Conservation (phyloP, 2,113 vertebrate species). For the Marmota flaviventris region DNA sequence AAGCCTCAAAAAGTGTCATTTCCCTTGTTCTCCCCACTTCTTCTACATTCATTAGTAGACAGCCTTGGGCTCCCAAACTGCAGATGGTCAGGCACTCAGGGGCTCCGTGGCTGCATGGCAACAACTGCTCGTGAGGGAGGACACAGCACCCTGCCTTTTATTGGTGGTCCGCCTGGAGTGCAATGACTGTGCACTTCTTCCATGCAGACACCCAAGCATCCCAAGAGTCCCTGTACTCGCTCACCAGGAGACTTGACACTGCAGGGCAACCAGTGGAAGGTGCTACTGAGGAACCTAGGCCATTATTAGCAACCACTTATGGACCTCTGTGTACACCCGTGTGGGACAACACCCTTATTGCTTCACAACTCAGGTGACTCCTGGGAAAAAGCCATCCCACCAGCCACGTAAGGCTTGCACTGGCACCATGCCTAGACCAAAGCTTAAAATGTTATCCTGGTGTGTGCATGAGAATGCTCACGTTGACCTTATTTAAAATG, state of each 20-base stretch:
- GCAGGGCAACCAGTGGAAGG: too few species aligned
- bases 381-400: background rate
- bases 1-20: background rate
- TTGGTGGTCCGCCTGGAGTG: background rate
- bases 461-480: background rate
- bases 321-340: background rate
- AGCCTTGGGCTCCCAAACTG: background rate
- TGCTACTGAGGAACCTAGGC: background rate
- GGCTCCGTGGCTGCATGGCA: background rate
- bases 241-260: background rate
- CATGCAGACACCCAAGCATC: background rate
- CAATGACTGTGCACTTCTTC: background rate
- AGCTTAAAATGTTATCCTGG: background rate
- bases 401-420: background rate
- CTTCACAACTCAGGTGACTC: background rate
- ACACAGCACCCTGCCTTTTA: background rate
- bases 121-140: background rate
- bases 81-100: accelerated
- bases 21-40: accelerated
- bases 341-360: accelerated
- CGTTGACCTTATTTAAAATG: background rate
- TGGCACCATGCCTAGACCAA: background rate
- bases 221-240: accelerated
- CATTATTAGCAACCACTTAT: background rate
- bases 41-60: background rate